Percentiles rank a stretch among this genome's conserved stretches.
These are phyloP conservation scores for Sebastes oblongus DNA, from an alignment of 2,797 vertebrate genomes.

Conservation along the genomic window DNA sequence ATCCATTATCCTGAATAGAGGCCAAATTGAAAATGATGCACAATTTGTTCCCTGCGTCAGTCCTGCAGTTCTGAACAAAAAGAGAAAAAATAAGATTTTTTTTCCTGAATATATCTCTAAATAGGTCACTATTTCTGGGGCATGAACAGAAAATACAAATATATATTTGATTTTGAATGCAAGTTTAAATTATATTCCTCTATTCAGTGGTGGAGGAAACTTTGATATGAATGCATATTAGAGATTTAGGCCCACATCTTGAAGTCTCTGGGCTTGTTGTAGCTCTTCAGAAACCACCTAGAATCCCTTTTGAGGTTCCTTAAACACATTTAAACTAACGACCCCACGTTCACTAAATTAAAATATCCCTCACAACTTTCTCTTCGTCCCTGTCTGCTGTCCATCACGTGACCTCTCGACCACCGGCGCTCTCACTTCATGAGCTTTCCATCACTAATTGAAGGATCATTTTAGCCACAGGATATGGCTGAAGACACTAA, in stretches of 20 bases:
- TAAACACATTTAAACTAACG: not conserved
- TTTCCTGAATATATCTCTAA: not conserved
- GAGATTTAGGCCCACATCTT: not conserved
- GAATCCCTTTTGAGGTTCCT: not conserved
- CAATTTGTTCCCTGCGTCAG: not conserved
- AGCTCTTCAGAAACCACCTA: not conserved
- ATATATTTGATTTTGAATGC: not conserved
- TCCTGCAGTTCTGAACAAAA: not conserved
- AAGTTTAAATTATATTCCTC: not conserved
- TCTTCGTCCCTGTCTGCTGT: conserved; percentile 14
- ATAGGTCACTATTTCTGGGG: not conserved
- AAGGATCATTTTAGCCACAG: conserved; percentile 69
- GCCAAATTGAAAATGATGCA: not conserved
- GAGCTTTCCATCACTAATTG: conserved; percentile 67
- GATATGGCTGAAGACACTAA: conserved; percentile 71
- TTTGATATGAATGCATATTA: not conserved
- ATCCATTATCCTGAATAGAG: not conserved
- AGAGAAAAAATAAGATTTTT: not conserved
- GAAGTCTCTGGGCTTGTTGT: not conserved
- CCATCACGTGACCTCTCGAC: conserved; percentile 38
- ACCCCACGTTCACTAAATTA: not conserved
- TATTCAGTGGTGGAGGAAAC: not conserved
- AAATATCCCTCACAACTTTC: conserved; percentile 27
- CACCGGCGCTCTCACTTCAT: conserved; percentile 35
- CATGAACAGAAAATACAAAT: not conserved